A percentile compares a stretch with the other conserved stretches of the same genome.
phyloP scores from a whole-genome alignment of 1,140 invertebrate genomes.

The Cyphomyrmex costatus region DNA sequence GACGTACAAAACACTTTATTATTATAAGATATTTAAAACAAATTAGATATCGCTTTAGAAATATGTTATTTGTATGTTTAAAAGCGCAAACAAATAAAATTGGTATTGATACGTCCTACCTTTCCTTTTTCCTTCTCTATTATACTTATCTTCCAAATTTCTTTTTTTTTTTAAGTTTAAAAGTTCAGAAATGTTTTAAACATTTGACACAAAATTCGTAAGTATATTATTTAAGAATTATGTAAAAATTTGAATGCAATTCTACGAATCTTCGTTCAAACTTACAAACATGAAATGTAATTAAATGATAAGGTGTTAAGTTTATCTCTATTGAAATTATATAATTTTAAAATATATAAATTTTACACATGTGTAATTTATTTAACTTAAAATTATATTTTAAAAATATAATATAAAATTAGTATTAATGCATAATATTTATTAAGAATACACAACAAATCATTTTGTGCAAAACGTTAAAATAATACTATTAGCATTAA shows the following conservation, averaged over 20 bases:
- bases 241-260: neutral
- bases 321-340: neutral
- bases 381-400: neutral
- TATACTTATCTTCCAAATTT: neutral
- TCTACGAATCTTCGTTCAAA: neutral
- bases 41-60: neutral
- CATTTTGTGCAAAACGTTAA: neutral
- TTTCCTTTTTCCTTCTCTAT: neutral
- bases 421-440: constrained; percentile 4
- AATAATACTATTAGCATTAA: neutral
- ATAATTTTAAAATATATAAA: neutral
- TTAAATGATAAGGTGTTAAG: neutral
- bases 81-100: neutral
- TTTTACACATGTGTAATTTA: constrained; percentile 2
- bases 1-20: neutral
- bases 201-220: neutral
- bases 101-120: neutral
- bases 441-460: neutral
- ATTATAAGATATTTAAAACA: too few relatives aligned
- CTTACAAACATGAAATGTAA: neutral
- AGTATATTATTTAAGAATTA: neutral
- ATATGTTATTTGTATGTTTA: neutral
- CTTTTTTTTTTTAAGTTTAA: neutral
- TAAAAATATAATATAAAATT: neutral
- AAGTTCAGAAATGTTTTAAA: neutral